phyloP scores from a whole-genome alignment of 2,113 vertebrate genomes.

The Cacatua alba region DNA sequence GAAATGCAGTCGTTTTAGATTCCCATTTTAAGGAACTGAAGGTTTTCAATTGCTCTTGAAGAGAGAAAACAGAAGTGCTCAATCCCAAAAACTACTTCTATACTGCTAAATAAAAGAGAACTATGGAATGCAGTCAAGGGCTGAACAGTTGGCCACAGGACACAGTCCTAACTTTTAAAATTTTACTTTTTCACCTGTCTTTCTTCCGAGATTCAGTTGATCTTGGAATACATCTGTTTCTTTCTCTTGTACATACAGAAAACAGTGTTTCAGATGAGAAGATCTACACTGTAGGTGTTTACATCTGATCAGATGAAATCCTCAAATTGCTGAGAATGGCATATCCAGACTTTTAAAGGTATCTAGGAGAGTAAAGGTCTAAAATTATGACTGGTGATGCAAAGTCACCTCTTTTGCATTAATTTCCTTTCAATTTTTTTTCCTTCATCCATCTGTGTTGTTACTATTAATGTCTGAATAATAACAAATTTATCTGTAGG shows the following conservation, averaged over 20 bases:
- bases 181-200: background rate
- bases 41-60: background rate
- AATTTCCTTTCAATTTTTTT: background rate
- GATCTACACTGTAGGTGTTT: background rate
- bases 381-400: background rate
- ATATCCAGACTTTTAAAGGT: background rate
- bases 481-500: background rate
- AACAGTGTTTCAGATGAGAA: background rate
- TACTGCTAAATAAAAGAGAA: background rate
- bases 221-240: background rate
- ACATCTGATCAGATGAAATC: background rate
- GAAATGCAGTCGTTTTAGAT: background rate
- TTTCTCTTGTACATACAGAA: background rate
- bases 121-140: background rate
- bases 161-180: background rate
- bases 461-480: background rate
- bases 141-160: background rate
- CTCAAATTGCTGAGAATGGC: background rate
- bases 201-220: background rate
- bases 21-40: background rate
- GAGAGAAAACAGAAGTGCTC: background rate
- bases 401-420: background rate
- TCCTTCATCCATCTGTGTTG: background rate
- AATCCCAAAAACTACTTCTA: background rate
- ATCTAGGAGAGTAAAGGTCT: background rate